These are phyloP conservation scores for Erebia palarica DNA, from an alignment of 2,888 invertebrate species.

Conservation along the genomic window DNA sequence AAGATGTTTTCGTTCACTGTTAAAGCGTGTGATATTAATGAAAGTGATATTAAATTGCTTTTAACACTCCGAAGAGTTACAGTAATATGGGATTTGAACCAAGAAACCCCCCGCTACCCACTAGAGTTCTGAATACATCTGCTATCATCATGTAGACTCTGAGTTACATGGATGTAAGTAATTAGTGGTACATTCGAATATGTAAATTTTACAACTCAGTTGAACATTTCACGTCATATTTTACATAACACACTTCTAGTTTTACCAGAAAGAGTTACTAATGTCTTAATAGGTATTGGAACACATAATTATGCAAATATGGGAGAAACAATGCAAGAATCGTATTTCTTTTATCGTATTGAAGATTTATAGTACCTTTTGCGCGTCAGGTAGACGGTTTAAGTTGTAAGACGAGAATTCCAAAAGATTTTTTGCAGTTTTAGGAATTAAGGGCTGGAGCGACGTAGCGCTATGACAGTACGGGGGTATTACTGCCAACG, in stretches of 20 bases:
- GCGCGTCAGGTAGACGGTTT: slow-evolving; percentile 12
- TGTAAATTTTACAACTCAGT: background rate
- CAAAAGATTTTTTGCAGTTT: slow-evolving; percentile 16
- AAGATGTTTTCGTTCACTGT: too few relatives aligned
- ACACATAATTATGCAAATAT: slow-evolving; percentile 32
- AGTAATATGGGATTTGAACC: too few relatives aligned
- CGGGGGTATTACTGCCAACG: too few relatives aligned
- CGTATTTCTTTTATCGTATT: slow-evolving; percentile 13
- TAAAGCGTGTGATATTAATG: too few relatives aligned
- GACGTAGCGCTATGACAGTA: background rate
- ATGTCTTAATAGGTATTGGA: background rate
- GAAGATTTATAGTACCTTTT: background rate
- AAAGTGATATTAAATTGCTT: too few relatives aligned
- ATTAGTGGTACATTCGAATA: background rate
- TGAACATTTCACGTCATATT: slow-evolving; percentile 8
- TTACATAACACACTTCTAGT: slow-evolving; percentile 19
- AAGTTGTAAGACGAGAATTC: slow-evolving; percentile 26
- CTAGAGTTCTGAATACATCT: too few relatives aligned
- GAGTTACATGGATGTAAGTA: background rate
- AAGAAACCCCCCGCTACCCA: too few relatives aligned
- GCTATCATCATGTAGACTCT: background rate
- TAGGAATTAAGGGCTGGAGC: background rate
- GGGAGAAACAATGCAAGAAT: slow-evolving; percentile 15
- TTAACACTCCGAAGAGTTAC: too few relatives aligned
- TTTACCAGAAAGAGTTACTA: slow-evolving; percentile 21